Evolutionary conservation across 2,797 vertebrate species (phyloP), one percentile per base, ranked within the genome.

Genomic region (Atherinosoma microstoma): DNA sequence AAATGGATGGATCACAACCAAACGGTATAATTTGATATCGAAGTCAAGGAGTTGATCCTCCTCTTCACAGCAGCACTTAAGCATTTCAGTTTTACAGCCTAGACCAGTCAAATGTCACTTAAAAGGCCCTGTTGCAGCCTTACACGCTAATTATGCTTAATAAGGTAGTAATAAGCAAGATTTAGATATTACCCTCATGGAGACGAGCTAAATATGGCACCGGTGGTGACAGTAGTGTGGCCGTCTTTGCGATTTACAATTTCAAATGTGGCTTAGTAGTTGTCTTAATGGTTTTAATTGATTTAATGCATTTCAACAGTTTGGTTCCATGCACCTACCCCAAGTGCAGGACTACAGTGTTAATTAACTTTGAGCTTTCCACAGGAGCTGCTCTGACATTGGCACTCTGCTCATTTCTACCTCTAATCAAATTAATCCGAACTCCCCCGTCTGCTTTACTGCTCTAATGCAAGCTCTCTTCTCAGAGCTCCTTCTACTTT

Each of bases 321-420:
- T 87, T 70, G 69, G 59, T 83, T 67, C 45, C 64, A 69, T 62
- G 68, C 58, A 64, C 58, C 49, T 5, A 67, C 38, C 12, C 2
- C 10, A 22, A 69, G 71, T 72, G 82, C 53, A 71, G 27, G 49
- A 49, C 69, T 71, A 74, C 42, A 49, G 70, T 73, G 77, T 91
- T 93, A 93, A 92, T 92, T 90, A 91, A 77, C 80, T 76, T 74
- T 75, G 83, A 84, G 82, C 69, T 83, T 83, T 88, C 75, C 86
- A 84, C 79, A 59, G 76, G 80, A 85, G 82, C 80, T 73, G 84
- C 67, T 70, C 78, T 83, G 86, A 88, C 79, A 84, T 71, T 58
- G 70, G 69, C 75, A 63, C 82, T 83, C 70, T 88, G 81, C 85
- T 89, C 78, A 64, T 80, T 72, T 83, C 76, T 74, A 78, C 76